Percentiles rank a stretch among this genome's conserved stretches.
Evolutionary conservation across 2,797 vertebrate species (phyloP).

Genomic region (Erethizon dorsatum): DNA sequence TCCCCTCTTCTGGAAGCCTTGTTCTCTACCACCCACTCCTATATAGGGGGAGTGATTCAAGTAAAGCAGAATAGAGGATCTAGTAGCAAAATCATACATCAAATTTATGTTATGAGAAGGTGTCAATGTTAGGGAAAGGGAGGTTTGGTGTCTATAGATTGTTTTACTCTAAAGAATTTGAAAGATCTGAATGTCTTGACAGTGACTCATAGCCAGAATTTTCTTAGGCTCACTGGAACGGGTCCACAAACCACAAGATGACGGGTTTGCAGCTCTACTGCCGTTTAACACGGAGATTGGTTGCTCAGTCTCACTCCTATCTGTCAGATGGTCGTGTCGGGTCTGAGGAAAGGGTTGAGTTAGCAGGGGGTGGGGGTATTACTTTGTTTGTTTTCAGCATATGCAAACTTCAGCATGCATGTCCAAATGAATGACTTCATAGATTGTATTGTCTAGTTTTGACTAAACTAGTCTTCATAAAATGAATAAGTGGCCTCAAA

Average conservation of each 20-base stretch:
- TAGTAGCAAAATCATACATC: not conserved
- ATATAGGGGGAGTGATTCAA: not conserved
- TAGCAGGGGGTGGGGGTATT: rapidly evolving
- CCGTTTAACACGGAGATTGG: not conserved
- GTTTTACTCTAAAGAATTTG: not conserved
- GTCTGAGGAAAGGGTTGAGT: not conserved
- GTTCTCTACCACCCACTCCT: not conserved
- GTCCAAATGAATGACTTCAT: not conserved
- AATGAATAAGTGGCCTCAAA: not conserved
- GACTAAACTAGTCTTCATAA: conserved; percentile 3
- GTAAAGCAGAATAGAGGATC: not conserved
- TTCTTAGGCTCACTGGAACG: not conserved
- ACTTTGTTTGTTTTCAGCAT: not conserved
- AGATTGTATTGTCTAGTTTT: not conserved
- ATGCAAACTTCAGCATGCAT: not conserved
- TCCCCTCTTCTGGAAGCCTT: not conserved
- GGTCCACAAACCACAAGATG: not conserved
- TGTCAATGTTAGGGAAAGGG: not conserved
- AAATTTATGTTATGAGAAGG: not conserved
- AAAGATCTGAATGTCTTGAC: not conserved
- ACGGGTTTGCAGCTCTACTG: not conserved
- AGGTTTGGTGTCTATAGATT: not conserved
- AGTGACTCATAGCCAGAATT: not conserved
- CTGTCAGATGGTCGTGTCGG: not conserved
- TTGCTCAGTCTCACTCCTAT: not conserved